Percentiles rank a stretch among this genome's conserved stretches.
phyloP scores from a whole-genome alignment of 2,888 invertebrate species.

The Malachius bipustulatus region DNA sequence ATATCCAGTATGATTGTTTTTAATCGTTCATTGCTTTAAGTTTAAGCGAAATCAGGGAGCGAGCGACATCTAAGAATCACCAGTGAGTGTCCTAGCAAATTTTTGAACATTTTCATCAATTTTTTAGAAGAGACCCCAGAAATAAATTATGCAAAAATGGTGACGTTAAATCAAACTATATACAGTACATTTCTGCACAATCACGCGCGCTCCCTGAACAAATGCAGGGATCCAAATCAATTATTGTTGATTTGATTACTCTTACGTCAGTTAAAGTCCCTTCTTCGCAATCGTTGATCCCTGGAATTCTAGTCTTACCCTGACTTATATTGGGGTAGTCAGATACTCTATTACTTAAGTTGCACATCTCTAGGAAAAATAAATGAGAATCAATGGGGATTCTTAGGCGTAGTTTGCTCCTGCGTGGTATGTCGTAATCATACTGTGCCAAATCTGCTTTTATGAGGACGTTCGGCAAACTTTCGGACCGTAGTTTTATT shows the following conservation, averaged over 20 bases:
- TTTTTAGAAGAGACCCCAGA: no score
- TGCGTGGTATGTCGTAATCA: no score
- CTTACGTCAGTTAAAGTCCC: slow-evolving; percentile 81
- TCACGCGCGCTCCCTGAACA: slow-evolving; percentile 26
- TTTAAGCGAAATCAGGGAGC: slow-evolving; percentile 26
- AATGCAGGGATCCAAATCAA: slow-evolving; percentile 6
- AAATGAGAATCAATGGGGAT: slow-evolving; percentile 13
- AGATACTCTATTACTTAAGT: slow-evolving; percentile 72
- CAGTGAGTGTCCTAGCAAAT: no score
- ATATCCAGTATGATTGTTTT: background rate
- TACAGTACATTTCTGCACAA: slow-evolving; percentile 3
- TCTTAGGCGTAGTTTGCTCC: slow-evolving; percentile 22
- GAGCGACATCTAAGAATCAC: slow-evolving; percentile 30
- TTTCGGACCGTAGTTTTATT: no score
- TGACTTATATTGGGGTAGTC: slow-evolving; percentile 88
- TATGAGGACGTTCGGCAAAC: no score
- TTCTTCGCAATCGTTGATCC: slow-evolving; percentile 87
- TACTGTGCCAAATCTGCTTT: no score
- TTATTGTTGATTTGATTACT: slow-evolving; percentile 11
- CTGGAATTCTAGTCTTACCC: slow-evolving; percentile 89
- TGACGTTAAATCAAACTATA: slow-evolving; percentile 13
- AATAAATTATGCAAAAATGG: no score
- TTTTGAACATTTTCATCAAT: no score
- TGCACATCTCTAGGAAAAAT: slow-evolving; percentile 60
- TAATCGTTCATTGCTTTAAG: slow-evolving; percentile 1